These are phyloP conservation scores for Nothocercus julius DNA, from an alignment of 2,113 vertebrate species.

Conservation along the genomic window DNA sequence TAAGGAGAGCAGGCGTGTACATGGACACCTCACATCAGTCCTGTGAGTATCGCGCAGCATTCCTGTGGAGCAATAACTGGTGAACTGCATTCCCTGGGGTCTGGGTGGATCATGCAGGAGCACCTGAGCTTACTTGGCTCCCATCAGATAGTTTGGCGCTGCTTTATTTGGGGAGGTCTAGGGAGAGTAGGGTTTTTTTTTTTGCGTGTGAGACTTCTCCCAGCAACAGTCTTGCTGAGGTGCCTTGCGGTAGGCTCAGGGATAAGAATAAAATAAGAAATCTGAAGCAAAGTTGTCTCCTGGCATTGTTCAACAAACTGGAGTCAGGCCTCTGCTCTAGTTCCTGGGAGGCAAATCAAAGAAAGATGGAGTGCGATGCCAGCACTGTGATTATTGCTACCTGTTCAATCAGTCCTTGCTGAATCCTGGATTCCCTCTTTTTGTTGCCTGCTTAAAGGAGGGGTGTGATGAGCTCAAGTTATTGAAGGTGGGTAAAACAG, in stretches of 20 bases:
- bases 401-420: background rate
- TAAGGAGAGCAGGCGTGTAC: conserved; percentile 85
- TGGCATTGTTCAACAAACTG: background rate
- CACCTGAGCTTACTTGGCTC: conserved; percentile 43
- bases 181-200: background rate
- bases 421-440: conserved; percentile 19
- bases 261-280: background rate
- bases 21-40: conserved; percentile 78
- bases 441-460: background rate
- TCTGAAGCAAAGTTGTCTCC: background rate
- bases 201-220: background rate
- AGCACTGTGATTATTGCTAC: background rate
- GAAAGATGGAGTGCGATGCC: background rate
- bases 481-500: background rate
- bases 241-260: background rate
- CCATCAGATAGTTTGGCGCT: background rate
- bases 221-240: background rate
- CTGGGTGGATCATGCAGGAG: conserved; percentile 43
- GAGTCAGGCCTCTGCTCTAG: background rate
- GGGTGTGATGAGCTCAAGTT: background rate
- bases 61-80: conserved; percentile 44
- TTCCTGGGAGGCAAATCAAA: background rate
- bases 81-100: conserved; percentile 44
- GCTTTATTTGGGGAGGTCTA: background rate
- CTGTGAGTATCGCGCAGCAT: conserved; percentile 80